These are phyloP conservation scores for Ursus arctos DNA, from an alignment of 2,113 vertebrate species.

Conservation along the genomic window DNA sequence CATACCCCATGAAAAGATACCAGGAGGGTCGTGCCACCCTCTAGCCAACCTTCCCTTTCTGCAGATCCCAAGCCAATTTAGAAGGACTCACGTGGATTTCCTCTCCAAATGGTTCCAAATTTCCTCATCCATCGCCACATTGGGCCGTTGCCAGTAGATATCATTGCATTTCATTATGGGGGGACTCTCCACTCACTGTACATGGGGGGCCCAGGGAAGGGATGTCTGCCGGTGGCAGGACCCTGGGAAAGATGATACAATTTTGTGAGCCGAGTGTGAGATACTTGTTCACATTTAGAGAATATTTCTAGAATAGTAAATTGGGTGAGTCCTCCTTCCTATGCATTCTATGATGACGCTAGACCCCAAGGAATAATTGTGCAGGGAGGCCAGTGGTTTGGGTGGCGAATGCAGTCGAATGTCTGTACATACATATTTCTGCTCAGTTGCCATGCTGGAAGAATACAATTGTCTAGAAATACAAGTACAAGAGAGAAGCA, in stretches of 20 bases:
- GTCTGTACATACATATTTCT: no score
- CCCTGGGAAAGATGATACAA: not conserved
- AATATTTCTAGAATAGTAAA: not conserved
- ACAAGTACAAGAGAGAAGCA: no score
- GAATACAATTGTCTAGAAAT: not conserved
- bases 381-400: not conserved
- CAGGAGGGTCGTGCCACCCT: not conserved
- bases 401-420: not conserved
- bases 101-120: not conserved
- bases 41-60: no score
- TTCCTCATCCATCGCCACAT: fast-evolving
- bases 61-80: not conserved
- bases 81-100: no score
- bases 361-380: not conserved
- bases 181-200: fast-evolving
- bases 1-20: no score
- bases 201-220: not conserved
- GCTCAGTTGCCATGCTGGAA: not conserved
- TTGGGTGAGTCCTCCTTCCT: not conserved
- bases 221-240: fast-evolving
- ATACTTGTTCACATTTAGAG: not conserved
- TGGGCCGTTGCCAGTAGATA: fast-evolving
- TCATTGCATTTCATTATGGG: fast-evolving
- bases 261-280: not conserved
- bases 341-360: not conserved